A percentile compares a stretch with the other conserved stretches of the same genome.
Evolutionary conservation across 2,797 vertebrate genomes (phyloP).

Genomic region (Knipowitschia caucasica): DNA sequence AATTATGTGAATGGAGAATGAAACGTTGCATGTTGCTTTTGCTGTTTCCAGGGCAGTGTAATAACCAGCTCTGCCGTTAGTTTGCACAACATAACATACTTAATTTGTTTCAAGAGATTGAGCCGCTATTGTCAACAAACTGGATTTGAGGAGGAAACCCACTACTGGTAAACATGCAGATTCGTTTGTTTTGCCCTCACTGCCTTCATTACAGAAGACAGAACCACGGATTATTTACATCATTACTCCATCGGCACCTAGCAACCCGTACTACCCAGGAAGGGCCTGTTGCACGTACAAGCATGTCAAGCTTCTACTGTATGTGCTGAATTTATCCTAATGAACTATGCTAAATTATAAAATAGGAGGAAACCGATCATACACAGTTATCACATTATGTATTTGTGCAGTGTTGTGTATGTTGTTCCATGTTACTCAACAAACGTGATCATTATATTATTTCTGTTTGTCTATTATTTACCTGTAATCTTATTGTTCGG

Average conservation of each 20-base stretch:
- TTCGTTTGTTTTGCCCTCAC: conserved; percentile 47
- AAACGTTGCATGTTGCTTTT: conserved; percentile 11
- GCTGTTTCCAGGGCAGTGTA: conserved; percentile 8
- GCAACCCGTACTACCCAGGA: conserved; percentile 46
- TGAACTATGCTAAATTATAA: background rate
- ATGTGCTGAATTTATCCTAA: background rate
- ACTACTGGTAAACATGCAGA: conserved; percentile 49
- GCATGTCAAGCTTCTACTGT: conserved; percentile 30
- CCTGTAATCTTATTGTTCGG: too few species aligned
- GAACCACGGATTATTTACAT: conserved; percentile 60
- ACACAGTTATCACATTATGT: background rate
- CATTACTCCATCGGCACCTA: conserved; percentile 58
- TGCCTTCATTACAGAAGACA: conserved; percentile 50
- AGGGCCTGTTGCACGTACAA: conserved; percentile 21
- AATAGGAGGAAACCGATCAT: background rate
- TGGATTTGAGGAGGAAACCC: conserved; percentile 32
- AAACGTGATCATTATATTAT: too few species aligned
- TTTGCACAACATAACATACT: background rate
- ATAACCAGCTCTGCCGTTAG: background rate
- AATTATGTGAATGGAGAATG: conserved; percentile 9
- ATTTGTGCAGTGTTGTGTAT: background rate
- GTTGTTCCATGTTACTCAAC: too few species aligned
- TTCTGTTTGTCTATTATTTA: too few species aligned
- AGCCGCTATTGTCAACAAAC: conserved; percentile 14
- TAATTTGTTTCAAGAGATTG: conserved; percentile 2